Base-by-base conservation (phyloP, 2,797 vertebrate genomes). In the Notoglanidium macrostoma region DNA sequence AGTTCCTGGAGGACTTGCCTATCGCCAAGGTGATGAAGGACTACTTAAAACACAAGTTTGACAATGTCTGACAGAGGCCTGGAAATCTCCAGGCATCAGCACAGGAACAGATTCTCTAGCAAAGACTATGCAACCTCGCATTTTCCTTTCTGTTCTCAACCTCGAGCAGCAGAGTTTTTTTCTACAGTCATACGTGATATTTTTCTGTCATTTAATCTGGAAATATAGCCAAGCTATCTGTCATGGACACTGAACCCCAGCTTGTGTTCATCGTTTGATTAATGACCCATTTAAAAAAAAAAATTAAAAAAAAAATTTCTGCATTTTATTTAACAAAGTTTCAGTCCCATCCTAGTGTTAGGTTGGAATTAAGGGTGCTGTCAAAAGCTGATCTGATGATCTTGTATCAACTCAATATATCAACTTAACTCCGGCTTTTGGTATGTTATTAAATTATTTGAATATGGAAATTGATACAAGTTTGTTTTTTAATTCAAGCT, bases 11-110 rank as follows among this genome's bases (percentile, higher is more conserved):
- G 89, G 97, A 99, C 92, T 96, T 99, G 86, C 98, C 98, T 12
- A 97, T 99, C 90, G 98, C 98, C 92, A 99, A 97, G 95, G 98
- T 99, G 92, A 99, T 99, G 96, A 99, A 98, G 96, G 98, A 99
- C 97, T 99, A 99, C 95, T 96, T 99, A 95, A 99, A 98, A 97
- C 98, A 99, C 93, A 99, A 98, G 95, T 99, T 98, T 93, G 98
- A 99, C 94, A 96, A 93, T 87, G 96, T 98, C 96, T 99, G 96
- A 98, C 92, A 86, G 44, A 88, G 67, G 40, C 85, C 72, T 29
- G 23, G 65, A 83, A 72, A 84, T 90, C 90, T 92, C 87, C 89
- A 91, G 89, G 89, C 92, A 89, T 83, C 44, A 21, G 91, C 94
- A 93, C 92, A 88, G 93, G 93, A 94, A 93, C 91, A 17, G 90